Conservation (phyloP, 2,113 vertebrate genomes). For the Xiphias gladius region DNA sequence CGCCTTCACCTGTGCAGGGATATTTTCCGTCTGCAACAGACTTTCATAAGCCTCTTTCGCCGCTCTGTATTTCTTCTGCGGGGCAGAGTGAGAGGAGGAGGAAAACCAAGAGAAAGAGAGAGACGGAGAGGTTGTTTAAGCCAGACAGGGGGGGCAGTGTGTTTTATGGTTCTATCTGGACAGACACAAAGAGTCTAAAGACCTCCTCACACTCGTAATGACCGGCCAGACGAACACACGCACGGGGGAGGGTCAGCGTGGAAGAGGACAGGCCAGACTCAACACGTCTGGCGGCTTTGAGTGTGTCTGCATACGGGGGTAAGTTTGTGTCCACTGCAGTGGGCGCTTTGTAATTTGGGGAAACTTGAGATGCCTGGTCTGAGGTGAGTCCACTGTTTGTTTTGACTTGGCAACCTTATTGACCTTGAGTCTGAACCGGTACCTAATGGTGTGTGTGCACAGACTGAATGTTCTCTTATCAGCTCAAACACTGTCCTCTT, state of each 20-base stretch:
- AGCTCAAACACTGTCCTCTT: conserved; percentile 11
- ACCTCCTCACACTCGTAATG: conserved; percentile 73
- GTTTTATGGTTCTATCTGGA: conserved; percentile 77
- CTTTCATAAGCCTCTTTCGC: conserved; percentile 98
- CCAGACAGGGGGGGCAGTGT: conserved; percentile 70
- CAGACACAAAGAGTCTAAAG: conserved; percentile 76
- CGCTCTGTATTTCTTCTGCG: conserved; percentile 96
- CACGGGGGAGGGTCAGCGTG: conserved; percentile 75
- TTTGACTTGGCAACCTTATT: conserved; percentile 64
- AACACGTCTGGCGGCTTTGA: conserved; percentile 66
- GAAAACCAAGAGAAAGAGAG: conserved; percentile 4
- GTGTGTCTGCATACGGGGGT: conserved; percentile 41
- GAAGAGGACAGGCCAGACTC: conserved; percentile 73
- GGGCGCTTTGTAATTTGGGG: conserved; percentile 50
- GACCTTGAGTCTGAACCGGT: conserved; percentile 57
- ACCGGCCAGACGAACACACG: conserved; percentile 50
- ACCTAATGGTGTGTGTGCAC: background rate
- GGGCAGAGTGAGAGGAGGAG: conserved; percentile 51
- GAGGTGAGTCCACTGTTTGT: conserved; percentile 62
- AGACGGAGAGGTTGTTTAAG: conserved; percentile 58
- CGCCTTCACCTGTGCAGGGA: conserved; percentile 98
- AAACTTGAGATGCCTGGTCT: conserved; percentile 73
- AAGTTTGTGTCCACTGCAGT: conserved; percentile 17
- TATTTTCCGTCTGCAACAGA: conserved; percentile 95
- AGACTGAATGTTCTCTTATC: conserved; percentile 49